Evolutionary conservation across 2,888 invertebrate species (phyloP).

Genomic region (Scaptomyza parva): DNA sequence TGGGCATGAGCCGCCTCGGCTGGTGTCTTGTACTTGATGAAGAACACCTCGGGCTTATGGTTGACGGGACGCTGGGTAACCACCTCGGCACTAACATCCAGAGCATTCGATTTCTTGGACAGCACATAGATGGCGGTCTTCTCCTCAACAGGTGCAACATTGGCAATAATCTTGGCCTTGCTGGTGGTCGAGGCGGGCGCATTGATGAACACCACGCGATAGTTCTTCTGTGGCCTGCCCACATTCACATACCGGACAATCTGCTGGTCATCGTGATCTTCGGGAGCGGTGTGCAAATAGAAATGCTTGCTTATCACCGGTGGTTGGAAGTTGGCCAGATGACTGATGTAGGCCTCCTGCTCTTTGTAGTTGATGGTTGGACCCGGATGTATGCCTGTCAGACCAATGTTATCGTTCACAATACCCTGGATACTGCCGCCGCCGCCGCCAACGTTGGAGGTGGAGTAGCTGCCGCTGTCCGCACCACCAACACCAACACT

Average conservation of each 20-base stretch:
- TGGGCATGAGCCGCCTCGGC: conserved; percentile 83
- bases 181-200: conserved; percentile 79
- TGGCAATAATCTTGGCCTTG: conserved; percentile 81
- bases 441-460: conserved; percentile 1
- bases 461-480: conserved; percentile 29
- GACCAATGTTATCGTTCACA: conserved; percentile 51
- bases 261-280: conserved; percentile 82
- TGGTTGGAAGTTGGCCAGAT: conserved; percentile 70
- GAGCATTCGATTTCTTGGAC: conserved; percentile 80
- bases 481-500: conserved; percentile 15
- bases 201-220: conserved; percentile 83
- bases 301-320: conserved; percentile 82
- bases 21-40: conserved; percentile 84
- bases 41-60: conserved; percentile 84
- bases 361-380: conserved; percentile 65
- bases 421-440: conserved; percentile 1
- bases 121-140: conserved; percentile 84
- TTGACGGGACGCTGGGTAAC: conserved; percentile 77
- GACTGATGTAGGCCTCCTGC: conserved; percentile 67
- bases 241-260: conserved; percentile 82
- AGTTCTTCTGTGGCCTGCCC: conserved; percentile 82
- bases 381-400: conserved; percentile 57
- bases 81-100: conserved; percentile 81
- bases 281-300: conserved; percentile 83
- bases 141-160: conserved; percentile 82